phyloP scores from a whole-genome alignment of 1,140 invertebrate species.

The Lepidurus packardi region DNA sequence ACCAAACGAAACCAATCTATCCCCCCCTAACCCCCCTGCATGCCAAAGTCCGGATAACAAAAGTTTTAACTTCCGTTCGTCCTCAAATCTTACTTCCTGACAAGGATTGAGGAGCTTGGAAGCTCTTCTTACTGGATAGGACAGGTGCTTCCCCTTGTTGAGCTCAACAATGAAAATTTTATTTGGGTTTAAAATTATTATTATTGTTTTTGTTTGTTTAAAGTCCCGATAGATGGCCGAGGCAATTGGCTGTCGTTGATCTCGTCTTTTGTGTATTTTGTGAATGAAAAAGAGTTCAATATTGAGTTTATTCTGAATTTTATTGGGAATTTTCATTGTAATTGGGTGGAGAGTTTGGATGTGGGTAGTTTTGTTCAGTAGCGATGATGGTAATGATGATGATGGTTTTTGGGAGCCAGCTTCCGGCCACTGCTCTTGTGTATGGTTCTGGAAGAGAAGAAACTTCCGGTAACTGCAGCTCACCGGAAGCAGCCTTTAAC shows the following conservation, averaged over 20 bases:
- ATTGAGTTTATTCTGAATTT: background rate
- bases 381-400: background rate
- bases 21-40: background rate
- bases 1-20: background rate
- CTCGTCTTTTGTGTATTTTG: background rate
- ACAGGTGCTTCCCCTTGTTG: background rate
- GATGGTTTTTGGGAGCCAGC: constrained; percentile 3
- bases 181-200: too few species aligned
- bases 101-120: background rate
- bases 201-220: too few species aligned
- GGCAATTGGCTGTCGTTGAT: too few species aligned
- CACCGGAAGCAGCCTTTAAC: background rate
- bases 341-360: background rate
- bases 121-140: background rate
- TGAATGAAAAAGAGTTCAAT: background rate
- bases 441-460: constrained; percentile 1
- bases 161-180: background rate
- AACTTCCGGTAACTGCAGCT: background rate
- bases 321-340: background rate
- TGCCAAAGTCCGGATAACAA: constrained; percentile 21
- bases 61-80: constrained; percentile 7
- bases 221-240: too few species aligned
- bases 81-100: constrained; percentile 19
- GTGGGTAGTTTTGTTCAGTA: background rate
- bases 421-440: background rate